A percentile compares a stretch with the other conserved stretches of the same genome.
Evolutionary conservation across 1,140 invertebrate species (phyloP).

Genomic region (Sycobia sp.): DNA sequence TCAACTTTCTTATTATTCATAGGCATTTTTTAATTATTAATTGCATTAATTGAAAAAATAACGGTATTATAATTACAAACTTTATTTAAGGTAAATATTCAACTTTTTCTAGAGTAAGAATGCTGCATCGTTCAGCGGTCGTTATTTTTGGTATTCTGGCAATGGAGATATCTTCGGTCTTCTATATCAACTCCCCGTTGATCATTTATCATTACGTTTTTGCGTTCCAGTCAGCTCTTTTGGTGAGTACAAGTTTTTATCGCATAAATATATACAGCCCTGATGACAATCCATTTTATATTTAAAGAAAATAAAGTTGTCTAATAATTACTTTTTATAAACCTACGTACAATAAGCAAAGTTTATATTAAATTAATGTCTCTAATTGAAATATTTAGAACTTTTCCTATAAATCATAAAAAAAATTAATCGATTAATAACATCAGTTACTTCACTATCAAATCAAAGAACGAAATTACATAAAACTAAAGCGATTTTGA

Average conservation of each 20-base stretch:
- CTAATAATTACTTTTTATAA: too few relatives aligned
- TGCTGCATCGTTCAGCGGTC: conserved; percentile 66
- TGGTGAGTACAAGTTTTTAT: conserved; percentile 60
- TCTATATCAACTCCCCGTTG: conserved; percentile 67
- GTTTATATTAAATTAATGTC: neutral
- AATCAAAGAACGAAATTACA: too few relatives aligned
- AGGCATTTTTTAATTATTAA: too few relatives aligned
- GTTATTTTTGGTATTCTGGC: conserved; percentile 65
- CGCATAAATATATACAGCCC: neutral
- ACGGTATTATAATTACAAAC: too few relatives aligned
- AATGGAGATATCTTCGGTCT: conserved; percentile 65
- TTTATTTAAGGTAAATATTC: too few relatives aligned
- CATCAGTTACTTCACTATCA: too few relatives aligned
- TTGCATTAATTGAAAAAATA: too few relatives aligned
- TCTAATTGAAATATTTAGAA: neutral
- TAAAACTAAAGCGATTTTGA: too few relatives aligned
- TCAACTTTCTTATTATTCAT: too few relatives aligned
- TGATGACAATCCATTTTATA: neutral
- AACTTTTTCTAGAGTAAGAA: conserved; percentile 64
- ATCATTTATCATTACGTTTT: conserved; percentile 66
- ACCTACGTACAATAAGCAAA: too few relatives aligned
- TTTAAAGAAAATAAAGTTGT: conserved; percentile 3
- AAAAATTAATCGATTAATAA: too few relatives aligned
- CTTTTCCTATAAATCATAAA: too few relatives aligned
- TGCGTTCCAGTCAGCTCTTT: conserved; percentile 63